phyloP scores from a whole-genome alignment of 2,113 vertebrate species.

The Marmota flaviventris region DNA sequence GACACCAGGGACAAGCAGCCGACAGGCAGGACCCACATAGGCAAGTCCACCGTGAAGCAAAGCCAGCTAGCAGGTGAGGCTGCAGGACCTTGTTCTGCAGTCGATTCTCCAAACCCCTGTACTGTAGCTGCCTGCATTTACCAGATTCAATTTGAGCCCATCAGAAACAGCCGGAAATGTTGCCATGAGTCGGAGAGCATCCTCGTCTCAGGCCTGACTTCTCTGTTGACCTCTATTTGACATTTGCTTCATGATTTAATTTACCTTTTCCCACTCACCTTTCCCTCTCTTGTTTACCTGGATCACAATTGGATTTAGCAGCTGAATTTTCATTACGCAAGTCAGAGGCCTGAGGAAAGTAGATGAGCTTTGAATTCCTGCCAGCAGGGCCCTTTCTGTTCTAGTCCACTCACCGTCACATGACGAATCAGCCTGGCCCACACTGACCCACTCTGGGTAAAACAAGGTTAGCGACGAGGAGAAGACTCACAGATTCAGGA shows the following conservation, averaged over 20 bases:
- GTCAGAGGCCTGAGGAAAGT: conserved; percentile 66
- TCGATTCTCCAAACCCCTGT: not conserved
- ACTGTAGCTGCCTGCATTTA: not conserved
- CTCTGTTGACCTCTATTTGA: conserved; percentile 11
- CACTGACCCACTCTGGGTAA: not conserved
- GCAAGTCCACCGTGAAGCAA: rapidly evolving
- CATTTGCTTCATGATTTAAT: conserved; percentile 66
- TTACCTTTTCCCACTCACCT: conserved; percentile 61
- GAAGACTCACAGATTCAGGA: not conserved
- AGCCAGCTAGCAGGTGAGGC: rapidly evolving
- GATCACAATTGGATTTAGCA: conserved; percentile 55
- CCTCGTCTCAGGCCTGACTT: not conserved
- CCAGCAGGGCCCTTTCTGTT: conserved; percentile 38
- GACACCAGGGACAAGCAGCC: not conserved
- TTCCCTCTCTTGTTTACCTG: conserved; percentile 56
- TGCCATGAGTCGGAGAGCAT: not conserved
- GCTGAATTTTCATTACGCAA: conserved; percentile 53
- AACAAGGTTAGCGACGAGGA: not conserved
- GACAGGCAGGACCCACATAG: not conserved
- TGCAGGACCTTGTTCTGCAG: not conserved
- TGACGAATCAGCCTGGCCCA: not conserved
- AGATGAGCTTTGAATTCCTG: conserved; percentile 41
- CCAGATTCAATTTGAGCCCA: conserved; percentile 1
- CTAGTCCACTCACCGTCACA: not conserved
- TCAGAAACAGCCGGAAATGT: conserved; percentile 44